A percentile compares a stretch with the other conserved stretches of the same genome.
Evolutionary conservation across 2,888 invertebrate genomes (phyloP).

Genomic region (Cryptus armator): DNA sequence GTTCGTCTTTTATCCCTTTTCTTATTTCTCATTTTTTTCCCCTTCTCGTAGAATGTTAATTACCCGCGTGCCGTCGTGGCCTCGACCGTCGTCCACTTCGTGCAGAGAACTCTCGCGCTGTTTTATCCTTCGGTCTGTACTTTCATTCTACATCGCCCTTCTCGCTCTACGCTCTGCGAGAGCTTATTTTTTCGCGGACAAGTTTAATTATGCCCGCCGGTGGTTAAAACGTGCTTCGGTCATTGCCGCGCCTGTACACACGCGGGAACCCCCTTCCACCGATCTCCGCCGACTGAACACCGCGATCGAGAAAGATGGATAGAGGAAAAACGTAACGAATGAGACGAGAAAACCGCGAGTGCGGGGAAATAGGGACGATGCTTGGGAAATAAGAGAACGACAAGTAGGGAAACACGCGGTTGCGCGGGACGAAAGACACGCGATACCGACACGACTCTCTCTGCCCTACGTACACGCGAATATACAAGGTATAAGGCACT

Average conservation of each 20-base stretch:
- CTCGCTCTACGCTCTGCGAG: slow-evolving; percentile 1
- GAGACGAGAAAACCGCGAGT: slow-evolving; percentile 68
- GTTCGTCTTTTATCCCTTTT: slow-evolving; percentile 40
- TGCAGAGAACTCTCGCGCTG: slow-evolving; percentile 1
- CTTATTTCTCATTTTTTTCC: slow-evolving; percentile 37
- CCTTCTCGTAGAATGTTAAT: slow-evolving; percentile 69
- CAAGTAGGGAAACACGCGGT: slow-evolving; percentile 32
- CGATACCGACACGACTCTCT: slow-evolving; percentile 55
- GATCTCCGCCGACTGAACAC: slow-evolving; percentile 49
- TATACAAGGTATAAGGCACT: slow-evolving; percentile 11
- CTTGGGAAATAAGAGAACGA: slow-evolving; percentile 55
- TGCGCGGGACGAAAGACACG: slow-evolving; percentile 51
- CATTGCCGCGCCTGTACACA: slow-evolving; percentile 56
- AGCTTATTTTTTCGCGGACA: slow-evolving; percentile 77
- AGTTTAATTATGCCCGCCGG: slow-evolving; percentile 79
- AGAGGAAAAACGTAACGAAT: slow-evolving; percentile 68
- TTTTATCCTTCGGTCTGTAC: slow-evolving; percentile 14
- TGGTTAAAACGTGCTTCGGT: slow-evolving; percentile 61
- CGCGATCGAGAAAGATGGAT: slow-evolving; percentile 58
- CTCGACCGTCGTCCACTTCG: slow-evolving; percentile 57
- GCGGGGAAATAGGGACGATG: slow-evolving; percentile 24
- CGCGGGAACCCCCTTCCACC: not conserved
- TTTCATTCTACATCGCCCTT: not conserved
- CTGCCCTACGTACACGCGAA: slow-evolving; percentile 36
- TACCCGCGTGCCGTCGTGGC: slow-evolving; percentile 63